These are phyloP conservation scores for Aeoliscus strigatus DNA, from an alignment of 2,797 vertebrate genomes.

Conservation along the genomic window DNA sequence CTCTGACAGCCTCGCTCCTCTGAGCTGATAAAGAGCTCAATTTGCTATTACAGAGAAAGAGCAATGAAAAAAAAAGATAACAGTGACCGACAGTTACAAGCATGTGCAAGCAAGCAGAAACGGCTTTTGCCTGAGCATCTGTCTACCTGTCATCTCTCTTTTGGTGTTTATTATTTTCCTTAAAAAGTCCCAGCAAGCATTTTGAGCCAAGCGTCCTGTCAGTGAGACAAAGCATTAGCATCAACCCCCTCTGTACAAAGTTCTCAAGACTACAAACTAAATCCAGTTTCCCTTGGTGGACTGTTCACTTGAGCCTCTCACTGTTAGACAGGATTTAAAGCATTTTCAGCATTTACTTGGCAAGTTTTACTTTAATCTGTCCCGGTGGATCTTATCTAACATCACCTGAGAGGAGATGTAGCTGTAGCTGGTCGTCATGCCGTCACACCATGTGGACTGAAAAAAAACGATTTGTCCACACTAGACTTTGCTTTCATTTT, in stretches of 20 bases:
- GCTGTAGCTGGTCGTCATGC: no score
- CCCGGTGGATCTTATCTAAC: background rate
- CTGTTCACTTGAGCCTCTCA: constrained; percentile 3
- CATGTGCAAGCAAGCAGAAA: background rate
- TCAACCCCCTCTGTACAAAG: no score
- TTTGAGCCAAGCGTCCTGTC: no score
- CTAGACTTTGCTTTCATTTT: no score
- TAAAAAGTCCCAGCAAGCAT: no score
- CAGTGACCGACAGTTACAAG: constrained; percentile 12
- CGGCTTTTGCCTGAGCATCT: background rate
- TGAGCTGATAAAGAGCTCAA: constrained; percentile 15
- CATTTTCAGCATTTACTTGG: constrained; percentile 27
- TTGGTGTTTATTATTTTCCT: no score
- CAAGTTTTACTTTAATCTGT: constrained; percentile 16
- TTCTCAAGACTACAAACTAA: no score
- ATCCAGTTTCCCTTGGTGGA: no score
- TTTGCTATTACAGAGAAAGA: constrained; percentile 20
- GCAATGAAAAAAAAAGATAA: constrained; percentile 16
- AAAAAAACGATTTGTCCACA: no score
- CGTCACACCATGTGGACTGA: no score
- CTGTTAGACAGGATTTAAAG: constrained; percentile 41
- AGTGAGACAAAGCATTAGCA: no score
- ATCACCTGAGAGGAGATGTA: constrained; percentile 3
- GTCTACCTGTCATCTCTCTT: background rate
- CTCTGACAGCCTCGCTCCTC: constrained; percentile 8